Evolutionary conservation across 2,113 vertebrate genomes (phyloP).

Genomic region (Empidonax alnorum): DNA sequence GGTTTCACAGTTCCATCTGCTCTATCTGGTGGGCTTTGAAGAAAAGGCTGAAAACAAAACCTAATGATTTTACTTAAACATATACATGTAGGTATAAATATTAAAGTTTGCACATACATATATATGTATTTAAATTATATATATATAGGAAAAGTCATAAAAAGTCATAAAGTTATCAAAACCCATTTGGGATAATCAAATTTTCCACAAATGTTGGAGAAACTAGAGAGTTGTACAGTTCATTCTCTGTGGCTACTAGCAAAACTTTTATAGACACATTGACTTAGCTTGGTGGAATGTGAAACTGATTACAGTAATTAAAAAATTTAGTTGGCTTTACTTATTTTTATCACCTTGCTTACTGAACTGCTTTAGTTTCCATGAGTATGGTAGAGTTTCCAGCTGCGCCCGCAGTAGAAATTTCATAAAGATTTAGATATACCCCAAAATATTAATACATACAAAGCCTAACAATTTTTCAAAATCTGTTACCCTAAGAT

Average conservation of each 20-base stretch:
- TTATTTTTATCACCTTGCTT: not conserved
- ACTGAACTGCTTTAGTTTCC: not conserved
- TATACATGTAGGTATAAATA: not conserved
- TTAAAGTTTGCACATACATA: not conserved
- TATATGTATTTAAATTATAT: no score
- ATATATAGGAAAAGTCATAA: not conserved
- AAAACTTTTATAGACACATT: not conserved
- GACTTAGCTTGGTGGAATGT: not conserved
- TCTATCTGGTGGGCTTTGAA: not conserved
- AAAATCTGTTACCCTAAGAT: not conserved
- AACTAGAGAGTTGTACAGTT: not conserved
- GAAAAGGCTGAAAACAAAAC: not conserved
- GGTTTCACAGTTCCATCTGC: not conserved
- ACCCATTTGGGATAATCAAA: not conserved
- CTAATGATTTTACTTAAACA: not conserved
- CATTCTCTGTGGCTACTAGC: not conserved
- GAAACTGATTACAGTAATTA: not conserved
- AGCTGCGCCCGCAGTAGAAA: not conserved
- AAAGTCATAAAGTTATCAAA: not conserved
- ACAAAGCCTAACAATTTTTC: not conserved
- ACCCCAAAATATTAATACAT: not conserved
- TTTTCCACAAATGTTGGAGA: not conserved
- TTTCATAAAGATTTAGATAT: not conserved
- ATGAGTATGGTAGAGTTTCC: not conserved
- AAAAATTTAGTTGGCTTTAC: not conserved